A percentile compares a stretch with the other conserved stretches of the same genome.
Evolutionary conservation across 2,888 invertebrate species (phyloP).

Genomic region (Drosophila kuntzei): DNA sequence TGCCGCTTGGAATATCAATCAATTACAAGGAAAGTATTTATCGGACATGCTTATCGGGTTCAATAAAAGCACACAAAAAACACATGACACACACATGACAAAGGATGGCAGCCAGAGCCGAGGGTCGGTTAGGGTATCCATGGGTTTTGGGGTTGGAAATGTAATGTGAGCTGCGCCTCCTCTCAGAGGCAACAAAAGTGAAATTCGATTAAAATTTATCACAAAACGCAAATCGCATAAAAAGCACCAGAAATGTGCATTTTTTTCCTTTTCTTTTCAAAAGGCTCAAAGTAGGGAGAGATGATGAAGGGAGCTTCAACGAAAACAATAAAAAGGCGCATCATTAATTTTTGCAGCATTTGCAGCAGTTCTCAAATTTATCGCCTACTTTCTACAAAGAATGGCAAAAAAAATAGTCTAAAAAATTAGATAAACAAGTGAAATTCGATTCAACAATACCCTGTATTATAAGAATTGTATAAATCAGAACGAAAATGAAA

Average conservation of each 20-base stretch:
- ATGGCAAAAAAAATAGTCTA: slow-evolving; percentile 6
- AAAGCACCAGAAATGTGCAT: slow-evolving; percentile 41
- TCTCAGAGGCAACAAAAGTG: slow-evolving; percentile 43
- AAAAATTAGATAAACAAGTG: slow-evolving; percentile 13
- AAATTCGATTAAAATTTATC: slow-evolving; percentile 79
- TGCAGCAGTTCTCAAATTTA: slow-evolving; percentile 56
- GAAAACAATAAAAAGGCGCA: slow-evolving; percentile 66
- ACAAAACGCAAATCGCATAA: slow-evolving; percentile 63
- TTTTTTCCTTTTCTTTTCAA: slow-evolving; percentile 9
- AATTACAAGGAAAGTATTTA: slow-evolving; percentile 65
- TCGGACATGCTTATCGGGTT: slow-evolving; percentile 70
- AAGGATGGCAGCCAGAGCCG: slow-evolving; percentile 21
- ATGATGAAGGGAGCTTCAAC: neutral
- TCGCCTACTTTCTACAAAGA: slow-evolving; percentile 52
- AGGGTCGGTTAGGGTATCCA: slow-evolving; percentile 1
- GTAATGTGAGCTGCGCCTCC: slow-evolving; percentile 41
- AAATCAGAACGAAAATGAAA: neutral
- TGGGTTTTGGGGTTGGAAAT: slow-evolving; percentile 28
- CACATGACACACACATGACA: slow-evolving; percentile 46
- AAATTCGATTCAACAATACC: neutral
- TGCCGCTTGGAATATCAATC: slow-evolving; percentile 67
- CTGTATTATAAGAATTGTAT: neutral
- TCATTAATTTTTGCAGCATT: slow-evolving; percentile 72
- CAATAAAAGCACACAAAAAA: slow-evolving; percentile 52
- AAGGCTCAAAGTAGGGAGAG: neutral